Percentiles rank a stretch among this genome's conserved stretches.
Conservation (phyloP, 2,797 vertebrate species). For the Zalophus californianus region DNA sequence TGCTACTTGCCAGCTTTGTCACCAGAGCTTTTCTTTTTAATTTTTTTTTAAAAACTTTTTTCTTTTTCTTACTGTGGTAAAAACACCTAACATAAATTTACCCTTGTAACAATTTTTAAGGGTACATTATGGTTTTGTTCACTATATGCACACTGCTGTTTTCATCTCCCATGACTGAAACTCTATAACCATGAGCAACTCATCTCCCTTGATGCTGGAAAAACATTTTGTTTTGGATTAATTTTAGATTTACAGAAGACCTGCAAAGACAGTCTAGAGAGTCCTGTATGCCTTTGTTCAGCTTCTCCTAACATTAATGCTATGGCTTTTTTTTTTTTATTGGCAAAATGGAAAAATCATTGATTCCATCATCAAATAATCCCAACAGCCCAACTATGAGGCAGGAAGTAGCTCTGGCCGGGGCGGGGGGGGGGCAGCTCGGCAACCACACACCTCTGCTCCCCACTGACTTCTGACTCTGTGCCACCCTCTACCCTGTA, state of each 20-base stretch:
- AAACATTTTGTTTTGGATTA: neutral
- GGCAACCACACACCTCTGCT: neutral
- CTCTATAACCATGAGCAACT: neutral
- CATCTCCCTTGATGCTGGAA: neutral
- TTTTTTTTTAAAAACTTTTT: neutral
- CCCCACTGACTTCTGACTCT: neutral
- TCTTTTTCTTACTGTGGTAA: neutral
- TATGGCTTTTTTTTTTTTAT: neutral
- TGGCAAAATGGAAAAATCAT: constrained; percentile 23
- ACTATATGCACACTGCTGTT: neutral
- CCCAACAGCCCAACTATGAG: neutral
- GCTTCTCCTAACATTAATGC: neutral
- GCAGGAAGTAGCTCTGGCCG: neutral
- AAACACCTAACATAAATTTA: neutral
- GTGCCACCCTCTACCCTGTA: neutral
- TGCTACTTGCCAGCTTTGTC: neutral
- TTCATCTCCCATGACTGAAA: neutral
- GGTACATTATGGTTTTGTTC: neutral
- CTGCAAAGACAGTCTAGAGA: neutral
- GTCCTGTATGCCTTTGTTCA: neutral
- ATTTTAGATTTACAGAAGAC: constrained; percentile 36
- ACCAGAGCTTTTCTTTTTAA: neutral
- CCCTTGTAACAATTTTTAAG: neutral
- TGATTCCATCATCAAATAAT: neutral
- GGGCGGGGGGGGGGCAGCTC: no score